Conservation (phyloP, 92 coral and sea anemone species). For the Bergia puertoricense region DNA sequence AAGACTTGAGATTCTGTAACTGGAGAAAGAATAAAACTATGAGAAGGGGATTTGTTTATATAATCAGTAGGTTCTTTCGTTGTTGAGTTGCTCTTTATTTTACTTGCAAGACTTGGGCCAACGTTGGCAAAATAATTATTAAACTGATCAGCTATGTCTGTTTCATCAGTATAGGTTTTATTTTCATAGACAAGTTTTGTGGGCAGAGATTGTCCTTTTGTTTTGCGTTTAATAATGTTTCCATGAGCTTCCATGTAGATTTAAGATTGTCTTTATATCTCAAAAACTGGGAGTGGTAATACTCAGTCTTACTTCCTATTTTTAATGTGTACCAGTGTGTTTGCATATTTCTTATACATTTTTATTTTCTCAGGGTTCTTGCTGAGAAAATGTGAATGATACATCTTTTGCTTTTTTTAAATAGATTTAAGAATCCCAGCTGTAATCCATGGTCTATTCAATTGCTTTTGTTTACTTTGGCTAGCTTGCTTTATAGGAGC, state of each 20-base stretch:
- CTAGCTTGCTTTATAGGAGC: constrained; percentile 54
- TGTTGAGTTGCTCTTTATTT: constrained; percentile 28
- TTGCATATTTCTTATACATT: constrained; percentile 43
- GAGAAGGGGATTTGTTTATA: constrained; percentile 45
- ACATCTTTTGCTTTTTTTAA: neutral
- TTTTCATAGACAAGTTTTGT: constrained; percentile 11
- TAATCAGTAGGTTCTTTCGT: constrained; percentile 37
- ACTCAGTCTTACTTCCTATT: constrained; percentile 39
- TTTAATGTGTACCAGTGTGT: constrained; percentile 28
- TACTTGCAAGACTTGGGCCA: constrained; percentile 23
- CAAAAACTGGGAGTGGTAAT: constrained; percentile 51
- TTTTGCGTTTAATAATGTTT: constrained; percentile 1
- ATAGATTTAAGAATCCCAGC: constrained; percentile 49
- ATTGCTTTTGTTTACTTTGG: constrained; percentile 32
- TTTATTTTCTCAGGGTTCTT: constrained; percentile 33
- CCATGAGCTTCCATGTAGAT: constrained; percentile 45
- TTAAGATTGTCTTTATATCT: constrained; percentile 51
- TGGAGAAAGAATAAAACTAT: constrained; percentile 54
- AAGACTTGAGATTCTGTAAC: constrained; percentile 51
- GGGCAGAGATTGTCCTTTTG: constrained; percentile 1
- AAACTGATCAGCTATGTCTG: constrained; percentile 5
- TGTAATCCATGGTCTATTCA: constrained; percentile 58
- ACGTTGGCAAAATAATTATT: constrained; percentile 12
- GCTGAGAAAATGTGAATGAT: constrained; percentile 10
- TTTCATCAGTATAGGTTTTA: constrained; percentile 10